These are phyloP conservation scores for Sesia apiformis DNA, from an alignment of 2,888 invertebrate species.

Conservation along the genomic window DNA sequence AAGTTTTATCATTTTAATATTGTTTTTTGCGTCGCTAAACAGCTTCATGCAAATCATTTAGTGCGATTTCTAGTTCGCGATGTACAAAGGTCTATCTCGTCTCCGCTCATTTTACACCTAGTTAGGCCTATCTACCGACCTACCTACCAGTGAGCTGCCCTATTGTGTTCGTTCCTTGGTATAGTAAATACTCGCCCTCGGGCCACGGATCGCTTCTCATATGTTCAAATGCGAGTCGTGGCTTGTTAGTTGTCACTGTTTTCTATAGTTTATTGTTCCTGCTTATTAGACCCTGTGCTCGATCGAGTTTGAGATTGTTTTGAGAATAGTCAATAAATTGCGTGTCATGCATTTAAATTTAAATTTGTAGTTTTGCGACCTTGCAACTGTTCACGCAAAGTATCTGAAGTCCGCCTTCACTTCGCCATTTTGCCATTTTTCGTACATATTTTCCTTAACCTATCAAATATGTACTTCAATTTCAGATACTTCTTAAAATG, in stretches of 20 bases:
- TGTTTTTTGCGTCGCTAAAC: too few relatives aligned
- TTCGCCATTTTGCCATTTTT: too few relatives aligned
- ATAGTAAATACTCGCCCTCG: slow-evolving; percentile 53
- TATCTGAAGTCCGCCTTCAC: too few relatives aligned
- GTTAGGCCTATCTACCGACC: slow-evolving; percentile 52
- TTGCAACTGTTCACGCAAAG: not conserved
- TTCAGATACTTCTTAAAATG: too few relatives aligned
- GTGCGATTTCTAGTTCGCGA: slow-evolving; percentile 13
- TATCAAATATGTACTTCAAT: too few relatives aligned
- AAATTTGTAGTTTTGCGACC: not conserved
- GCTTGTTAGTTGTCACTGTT: not conserved
- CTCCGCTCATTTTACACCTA: slow-evolving; percentile 51
- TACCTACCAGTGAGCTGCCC: slow-evolving; percentile 12
- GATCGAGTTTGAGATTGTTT: not conserved
- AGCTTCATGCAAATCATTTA: slow-evolving; percentile 3
- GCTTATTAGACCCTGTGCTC: not conserved
- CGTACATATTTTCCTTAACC: too few relatives aligned
- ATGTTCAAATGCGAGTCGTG: slow-evolving; percentile 9
- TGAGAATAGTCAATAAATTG: not conserved
- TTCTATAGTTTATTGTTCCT: slow-evolving; percentile 6
- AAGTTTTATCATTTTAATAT: too few relatives aligned
- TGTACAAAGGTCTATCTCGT: slow-evolving; percentile 6
- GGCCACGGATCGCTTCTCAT: slow-evolving; percentile 22
- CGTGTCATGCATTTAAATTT: not conserved
- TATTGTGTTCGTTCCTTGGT: slow-evolving; percentile 42